Evolutionary conservation across 2,113 vertebrate species (phyloP).

Genomic region (Muscicapa adusta): DNA sequence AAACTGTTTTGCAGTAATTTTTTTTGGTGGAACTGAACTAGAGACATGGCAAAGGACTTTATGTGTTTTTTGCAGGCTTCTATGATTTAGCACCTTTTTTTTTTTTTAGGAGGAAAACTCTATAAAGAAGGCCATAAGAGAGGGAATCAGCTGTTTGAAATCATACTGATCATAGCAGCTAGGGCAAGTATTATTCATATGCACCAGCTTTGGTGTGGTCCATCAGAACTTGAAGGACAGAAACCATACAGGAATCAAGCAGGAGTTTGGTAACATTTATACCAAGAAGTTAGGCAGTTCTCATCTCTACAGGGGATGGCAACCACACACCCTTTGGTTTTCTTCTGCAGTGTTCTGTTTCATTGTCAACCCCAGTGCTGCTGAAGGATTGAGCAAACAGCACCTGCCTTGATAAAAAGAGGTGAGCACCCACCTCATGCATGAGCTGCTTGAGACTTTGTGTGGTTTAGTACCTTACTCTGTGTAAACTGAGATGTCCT

Average conservation of each 20-base stretch:
- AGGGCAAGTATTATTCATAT: background rate
- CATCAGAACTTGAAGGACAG: background rate
- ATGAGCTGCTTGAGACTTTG: background rate
- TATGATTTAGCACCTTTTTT: background rate
- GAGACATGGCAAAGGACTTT: background rate
- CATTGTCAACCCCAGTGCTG: background rate
- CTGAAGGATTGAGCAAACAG: background rate
- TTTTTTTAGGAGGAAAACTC: background rate
- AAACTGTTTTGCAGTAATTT: background rate
- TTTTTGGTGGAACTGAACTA: background rate
- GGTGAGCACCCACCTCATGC: background rate
- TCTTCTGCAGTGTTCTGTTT: background rate
- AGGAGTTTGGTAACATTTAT: background rate
- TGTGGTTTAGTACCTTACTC: background rate
- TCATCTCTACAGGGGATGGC: background rate
- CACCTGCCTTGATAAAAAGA: background rate
- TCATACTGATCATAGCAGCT: background rate
- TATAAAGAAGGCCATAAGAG: background rate
- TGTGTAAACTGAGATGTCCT: background rate
- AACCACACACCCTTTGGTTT: background rate
- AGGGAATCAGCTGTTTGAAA: background rate
- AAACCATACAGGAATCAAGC: background rate
- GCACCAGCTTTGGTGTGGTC: background rate
- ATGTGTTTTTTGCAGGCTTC: background rate
- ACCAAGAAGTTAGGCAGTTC: background rate